phyloP scores from a whole-genome alignment of 2,888 invertebrate genomes.

The Clitarchus hookeri region DNA sequence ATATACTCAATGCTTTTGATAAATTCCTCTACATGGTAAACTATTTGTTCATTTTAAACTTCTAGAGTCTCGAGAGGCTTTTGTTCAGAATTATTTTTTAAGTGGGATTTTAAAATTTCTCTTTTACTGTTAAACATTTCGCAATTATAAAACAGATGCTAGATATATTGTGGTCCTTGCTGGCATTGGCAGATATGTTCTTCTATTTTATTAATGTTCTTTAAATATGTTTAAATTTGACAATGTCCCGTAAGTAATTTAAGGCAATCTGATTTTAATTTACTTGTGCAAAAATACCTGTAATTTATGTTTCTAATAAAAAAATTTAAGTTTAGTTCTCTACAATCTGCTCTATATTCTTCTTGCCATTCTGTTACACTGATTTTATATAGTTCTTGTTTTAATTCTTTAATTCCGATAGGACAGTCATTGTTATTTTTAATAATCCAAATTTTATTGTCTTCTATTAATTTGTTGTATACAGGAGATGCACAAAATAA shows the following conservation, averaged over 20 bases:
- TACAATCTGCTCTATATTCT: not conserved
- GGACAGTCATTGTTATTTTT: not conserved
- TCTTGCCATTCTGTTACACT: not conserved
- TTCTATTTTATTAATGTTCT: not conserved
- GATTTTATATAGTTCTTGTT: not conserved
- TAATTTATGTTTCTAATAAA: not conserved
- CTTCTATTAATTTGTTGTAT: not conserved
- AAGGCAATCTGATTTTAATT: not conserved
- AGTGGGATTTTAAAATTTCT: not conserved
- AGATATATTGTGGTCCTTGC: not conserved
- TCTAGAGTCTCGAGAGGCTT: too few species aligned
- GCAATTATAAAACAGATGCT: not conserved
- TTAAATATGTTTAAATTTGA: not conserved
- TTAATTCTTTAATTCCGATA: not conserved
- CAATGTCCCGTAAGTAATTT: not conserved
- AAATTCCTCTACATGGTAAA: too few species aligned
- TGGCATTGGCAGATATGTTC: not conserved
- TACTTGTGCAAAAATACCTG: not conserved
- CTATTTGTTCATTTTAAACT: too few species aligned
- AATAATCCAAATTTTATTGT: not conserved
- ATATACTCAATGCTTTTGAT: too few species aligned
- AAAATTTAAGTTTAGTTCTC: too few species aligned
- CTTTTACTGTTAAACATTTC: not conserved
- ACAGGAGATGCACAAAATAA: too few species aligned
- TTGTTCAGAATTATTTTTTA: too few species aligned